Conservation (phyloP, 2,113 vertebrate species). For the Melanostigma gelatinosum region DNA sequence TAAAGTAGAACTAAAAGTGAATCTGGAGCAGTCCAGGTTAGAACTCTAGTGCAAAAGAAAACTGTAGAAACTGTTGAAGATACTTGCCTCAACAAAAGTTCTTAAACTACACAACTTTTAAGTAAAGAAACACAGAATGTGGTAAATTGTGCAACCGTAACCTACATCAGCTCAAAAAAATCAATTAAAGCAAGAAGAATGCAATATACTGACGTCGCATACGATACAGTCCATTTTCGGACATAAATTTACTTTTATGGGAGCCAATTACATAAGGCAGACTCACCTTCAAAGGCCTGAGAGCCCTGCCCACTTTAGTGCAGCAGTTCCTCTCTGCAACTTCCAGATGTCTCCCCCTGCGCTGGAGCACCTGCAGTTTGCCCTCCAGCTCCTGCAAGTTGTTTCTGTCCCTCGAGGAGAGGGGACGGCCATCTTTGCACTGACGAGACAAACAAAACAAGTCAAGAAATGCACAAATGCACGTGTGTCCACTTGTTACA, state of each 20-base stretch:
- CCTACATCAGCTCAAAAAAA: background rate
- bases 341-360: constrained; percentile 90
- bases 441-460: constrained; percentile 63
- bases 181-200: background rate
- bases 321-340: constrained; percentile 94
- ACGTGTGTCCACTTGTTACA: background rate
- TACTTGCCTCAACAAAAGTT: background rate
- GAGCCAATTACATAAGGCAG: constrained; percentile 44
- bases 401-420: constrained; percentile 88
- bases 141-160: background rate
- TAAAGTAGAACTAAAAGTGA: constrained; percentile 71
- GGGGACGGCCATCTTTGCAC: constrained; percentile 94
- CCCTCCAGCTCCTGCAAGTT: constrained; percentile 90
- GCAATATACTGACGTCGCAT: background rate
- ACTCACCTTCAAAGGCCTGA: constrained; percentile 93
- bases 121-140: background rate
- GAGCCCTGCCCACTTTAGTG: constrained; percentile 89
- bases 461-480: background rate
- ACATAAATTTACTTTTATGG: constrained; percentile 27
- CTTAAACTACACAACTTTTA: constrained; percentile 21
- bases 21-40: constrained; percentile 71
- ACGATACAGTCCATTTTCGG: background rate
- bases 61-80: constrained; percentile 18
- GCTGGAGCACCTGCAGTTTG: constrained; percentile 87
- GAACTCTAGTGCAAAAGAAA: constrained; percentile 50